phyloP scores from a whole-genome alignment of 2,797 vertebrate species.

The Danionella dracula region DNA sequence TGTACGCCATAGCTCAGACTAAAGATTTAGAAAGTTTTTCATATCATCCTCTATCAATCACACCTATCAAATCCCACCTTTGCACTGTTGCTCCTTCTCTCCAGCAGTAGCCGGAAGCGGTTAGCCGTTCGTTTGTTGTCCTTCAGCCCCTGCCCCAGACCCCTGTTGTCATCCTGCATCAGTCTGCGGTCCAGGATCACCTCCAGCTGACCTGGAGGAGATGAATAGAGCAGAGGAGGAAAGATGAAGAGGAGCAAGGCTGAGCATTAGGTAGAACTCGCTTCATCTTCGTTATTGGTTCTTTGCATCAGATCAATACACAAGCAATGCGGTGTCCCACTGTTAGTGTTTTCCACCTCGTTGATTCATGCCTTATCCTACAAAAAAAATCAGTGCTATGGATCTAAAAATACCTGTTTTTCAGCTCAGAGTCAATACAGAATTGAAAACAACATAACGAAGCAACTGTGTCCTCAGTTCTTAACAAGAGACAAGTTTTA shows the following conservation, averaged over 20 bases:
- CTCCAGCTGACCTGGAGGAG: slow-evolving; percentile 79
- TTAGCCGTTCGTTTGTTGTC: slow-evolving; percentile 89
- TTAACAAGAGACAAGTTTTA: background rate
- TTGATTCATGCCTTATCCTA: slow-evolving; percentile 6
- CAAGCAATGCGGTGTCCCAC: background rate
- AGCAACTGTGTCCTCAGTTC: background rate
- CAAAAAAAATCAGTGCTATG: background rate
- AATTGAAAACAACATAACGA: background rate
- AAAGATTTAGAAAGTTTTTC: too few species aligned
- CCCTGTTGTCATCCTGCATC: slow-evolving; percentile 92
- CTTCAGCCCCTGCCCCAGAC: slow-evolving; percentile 86
- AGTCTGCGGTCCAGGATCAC: slow-evolving; percentile 88
- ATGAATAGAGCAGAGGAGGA: background rate
- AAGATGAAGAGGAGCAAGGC: background rate
- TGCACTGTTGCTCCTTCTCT: slow-evolving; percentile 65
- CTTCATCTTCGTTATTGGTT: slow-evolving; percentile 25
- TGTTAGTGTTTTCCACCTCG: slow-evolving; percentile 5
- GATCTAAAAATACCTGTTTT: background rate
- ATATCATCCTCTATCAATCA: too few species aligned
- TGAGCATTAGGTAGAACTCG: background rate
- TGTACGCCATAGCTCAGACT: too few species aligned
- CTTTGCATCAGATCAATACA: slow-evolving; percentile 25
- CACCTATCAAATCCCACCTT: slow-evolving; percentile 66
- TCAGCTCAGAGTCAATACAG: background rate
- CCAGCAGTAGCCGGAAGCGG: slow-evolving; percentile 79